Evolutionary conservation across 2,113 vertebrate genomes (phyloP).

Genomic region (Mustela lutreola): DNA sequence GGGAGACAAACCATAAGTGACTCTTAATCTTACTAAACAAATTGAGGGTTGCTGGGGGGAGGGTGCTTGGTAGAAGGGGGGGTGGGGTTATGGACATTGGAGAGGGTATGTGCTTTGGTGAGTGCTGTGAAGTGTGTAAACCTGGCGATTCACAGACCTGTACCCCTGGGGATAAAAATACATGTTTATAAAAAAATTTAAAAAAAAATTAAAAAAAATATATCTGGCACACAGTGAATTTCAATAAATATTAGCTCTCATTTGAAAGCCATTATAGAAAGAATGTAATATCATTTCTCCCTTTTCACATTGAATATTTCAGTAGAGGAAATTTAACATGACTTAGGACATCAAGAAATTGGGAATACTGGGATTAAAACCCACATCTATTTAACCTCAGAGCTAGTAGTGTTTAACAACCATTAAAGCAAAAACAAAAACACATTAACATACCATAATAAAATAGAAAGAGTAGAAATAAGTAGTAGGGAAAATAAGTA

Average conservation of each 20-base stretch:
- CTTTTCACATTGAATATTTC: neutral
- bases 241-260: neutral
- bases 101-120: no score
- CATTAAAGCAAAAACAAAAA: neutral
- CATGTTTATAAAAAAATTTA: no score
- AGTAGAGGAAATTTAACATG: constrained; percentile 20
- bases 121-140: no score
- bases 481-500: neutral
- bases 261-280: neutral
- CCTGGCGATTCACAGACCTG: no score
- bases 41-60: no score
- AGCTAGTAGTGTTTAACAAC: neutral
- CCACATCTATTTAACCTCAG: neutral
- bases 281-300: neutral
- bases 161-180: no score
- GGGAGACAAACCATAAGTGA: no score
- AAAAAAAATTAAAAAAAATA: neutral
- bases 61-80: no score
- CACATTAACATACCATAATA: neutral
- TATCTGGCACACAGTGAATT: neutral
- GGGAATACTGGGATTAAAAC: neutral
- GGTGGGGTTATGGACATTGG: no score
- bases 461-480: neutral
- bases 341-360: neutral
- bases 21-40: no score